phyloP scores from a whole-genome alignment of 1,140 invertebrate species.

The Brachionus manjavacas region DNA sequence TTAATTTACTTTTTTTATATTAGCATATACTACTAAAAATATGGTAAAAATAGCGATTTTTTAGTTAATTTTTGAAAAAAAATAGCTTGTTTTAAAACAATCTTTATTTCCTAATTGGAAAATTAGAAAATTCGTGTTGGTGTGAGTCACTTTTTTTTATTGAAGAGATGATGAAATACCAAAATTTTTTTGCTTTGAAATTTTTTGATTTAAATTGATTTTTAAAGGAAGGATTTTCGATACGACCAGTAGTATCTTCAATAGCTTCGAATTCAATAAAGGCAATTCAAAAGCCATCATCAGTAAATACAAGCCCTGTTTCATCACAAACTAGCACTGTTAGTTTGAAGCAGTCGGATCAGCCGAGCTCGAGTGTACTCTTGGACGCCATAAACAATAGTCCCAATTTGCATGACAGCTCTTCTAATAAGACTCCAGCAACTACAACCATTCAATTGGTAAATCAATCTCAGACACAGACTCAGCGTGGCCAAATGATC shows the following conservation, averaged over 20 bases:
- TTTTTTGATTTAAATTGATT: too few species aligned
- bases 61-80: too few species aligned
- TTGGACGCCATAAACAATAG: neutral
- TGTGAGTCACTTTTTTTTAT: too few species aligned
- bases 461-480: neutral
- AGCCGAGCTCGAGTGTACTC: neutral
- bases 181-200: too few species aligned
- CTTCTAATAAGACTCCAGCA: neutral
- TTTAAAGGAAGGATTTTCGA: neutral
- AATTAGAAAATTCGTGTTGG: too few species aligned
- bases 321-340: neutral
- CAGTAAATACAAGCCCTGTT: neutral
- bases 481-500: neutral
- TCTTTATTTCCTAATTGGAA: too few species aligned
- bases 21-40: too few species aligned
- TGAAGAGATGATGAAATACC: too few species aligned
- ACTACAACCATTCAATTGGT: slow-evolving; percentile 16
- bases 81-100: too few species aligned
- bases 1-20: too few species aligned
- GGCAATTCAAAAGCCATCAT: neutral
- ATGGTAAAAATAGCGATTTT: too few species aligned
- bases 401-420: neutral
- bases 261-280: neutral
- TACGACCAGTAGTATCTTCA: neutral
- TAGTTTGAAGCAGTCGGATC: neutral